Evolutionary conservation across 2,888 invertebrate genomes (phyloP).

Genomic region (Ochropacha duplaris): DNA sequence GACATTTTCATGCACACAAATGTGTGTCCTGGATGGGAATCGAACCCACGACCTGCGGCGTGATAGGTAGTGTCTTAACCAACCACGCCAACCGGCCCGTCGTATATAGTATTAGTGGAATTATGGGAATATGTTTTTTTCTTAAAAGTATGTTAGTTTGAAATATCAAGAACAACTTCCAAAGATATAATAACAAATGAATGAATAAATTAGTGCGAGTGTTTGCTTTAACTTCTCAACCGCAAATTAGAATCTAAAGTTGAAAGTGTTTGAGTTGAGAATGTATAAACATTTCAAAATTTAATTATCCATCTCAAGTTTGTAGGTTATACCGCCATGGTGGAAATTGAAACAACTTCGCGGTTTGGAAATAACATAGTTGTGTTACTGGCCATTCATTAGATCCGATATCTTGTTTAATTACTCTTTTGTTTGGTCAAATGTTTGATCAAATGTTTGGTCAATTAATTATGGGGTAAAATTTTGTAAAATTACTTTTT

Average conservation of each 20-base stretch:
- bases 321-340: background rate
- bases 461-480: too few relatives aligned
- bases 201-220: background rate
- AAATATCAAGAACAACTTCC: background rate
- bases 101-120: too few relatives aligned
- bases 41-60: too few relatives aligned
- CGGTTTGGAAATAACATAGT: background rate
- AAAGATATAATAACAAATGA: background rate
- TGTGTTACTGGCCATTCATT: background rate
- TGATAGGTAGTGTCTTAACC: too few relatives aligned
- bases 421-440: background rate
- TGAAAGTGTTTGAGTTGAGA: background rate
- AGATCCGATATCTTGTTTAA: background rate
- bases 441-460: too few relatives aligned
- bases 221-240: background rate
- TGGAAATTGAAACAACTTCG: constrained; percentile 1
- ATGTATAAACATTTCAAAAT: background rate
- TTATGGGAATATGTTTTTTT: too few relatives aligned
- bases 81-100: too few relatives aligned
- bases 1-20: too few relatives aligned
- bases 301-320: constrained; percentile 3
- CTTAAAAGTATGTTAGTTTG: too few relatives aligned
- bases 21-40: too few relatives aligned
- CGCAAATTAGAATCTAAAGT: constrained; percentile 1
- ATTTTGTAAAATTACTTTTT: too few relatives aligned